phyloP scores from a whole-genome alignment of 2,888 invertebrate genomes.

The Crocallis elinguaria region DNA sequence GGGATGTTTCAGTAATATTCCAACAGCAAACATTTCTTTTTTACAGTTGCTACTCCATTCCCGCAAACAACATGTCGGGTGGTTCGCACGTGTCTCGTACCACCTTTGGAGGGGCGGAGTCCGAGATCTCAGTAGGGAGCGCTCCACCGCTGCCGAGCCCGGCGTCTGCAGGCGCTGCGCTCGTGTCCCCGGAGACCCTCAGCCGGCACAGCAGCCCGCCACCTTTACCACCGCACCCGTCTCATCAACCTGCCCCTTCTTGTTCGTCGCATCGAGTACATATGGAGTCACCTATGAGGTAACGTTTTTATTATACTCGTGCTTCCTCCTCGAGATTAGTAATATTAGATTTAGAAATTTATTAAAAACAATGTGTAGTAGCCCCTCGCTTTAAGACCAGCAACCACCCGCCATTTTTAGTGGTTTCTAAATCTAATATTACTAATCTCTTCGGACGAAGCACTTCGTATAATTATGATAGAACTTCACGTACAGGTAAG shows the following conservation, averaged over 20 bases:
- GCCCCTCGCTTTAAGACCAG: no score
- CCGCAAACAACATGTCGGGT: slow-evolving; percentile 87
- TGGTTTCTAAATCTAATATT: no score
- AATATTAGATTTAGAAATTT: no score
- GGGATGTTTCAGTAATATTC: no score
- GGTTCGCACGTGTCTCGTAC: slow-evolving; percentile 84
- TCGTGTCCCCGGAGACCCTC: slow-evolving; percentile 90
- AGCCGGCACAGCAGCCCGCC: slow-evolving; percentile 87
- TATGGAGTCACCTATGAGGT: slow-evolving; percentile 83
- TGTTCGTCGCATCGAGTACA: slow-evolving; percentile 83
- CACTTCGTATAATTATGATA: no score
- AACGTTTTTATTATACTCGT: slow-evolving; percentile 3
- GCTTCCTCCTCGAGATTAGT: no score
- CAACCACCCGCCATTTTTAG: no score
- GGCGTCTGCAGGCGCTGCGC: slow-evolving; percentile 89
- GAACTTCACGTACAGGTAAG: no score
- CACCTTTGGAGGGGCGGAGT: slow-evolving; percentile 71
- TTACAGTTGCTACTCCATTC: slow-evolving; percentile 86
- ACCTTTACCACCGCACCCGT: slow-evolving; percentile 82
- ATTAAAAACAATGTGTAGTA: no score
- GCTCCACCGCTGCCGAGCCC: slow-evolving; percentile 89
- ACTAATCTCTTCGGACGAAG: no score
- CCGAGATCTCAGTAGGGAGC: slow-evolving; percentile 78
- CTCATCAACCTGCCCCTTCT: slow-evolving; percentile 78
- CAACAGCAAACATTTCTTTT: slow-evolving; percentile 35